Evolutionary conservation across 2,797 vertebrate species (phyloP), one percentile per base, ranked within the genome.

Genomic region (Schizothorax lantsangensis): DNA sequence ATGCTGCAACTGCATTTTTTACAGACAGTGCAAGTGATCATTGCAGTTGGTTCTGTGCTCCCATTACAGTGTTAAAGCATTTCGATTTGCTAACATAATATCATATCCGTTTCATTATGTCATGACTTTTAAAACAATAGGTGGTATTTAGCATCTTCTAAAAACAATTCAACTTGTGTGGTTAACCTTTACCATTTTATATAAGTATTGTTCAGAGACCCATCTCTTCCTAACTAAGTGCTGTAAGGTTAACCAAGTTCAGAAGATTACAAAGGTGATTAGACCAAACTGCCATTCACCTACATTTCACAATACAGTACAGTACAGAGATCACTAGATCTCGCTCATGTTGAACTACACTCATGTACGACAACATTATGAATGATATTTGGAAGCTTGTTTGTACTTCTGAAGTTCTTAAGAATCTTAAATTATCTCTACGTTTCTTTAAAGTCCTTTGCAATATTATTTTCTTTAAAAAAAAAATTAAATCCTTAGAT

Each of bases 271-370:
- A 88, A 52, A 75, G 5, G 79, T 83, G 93, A 92, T 84, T 36
- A 14, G n/a, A 40, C 83, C 68, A 47, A 1, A 78, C 3, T 82
- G 45, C 86, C 90, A 89, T 83, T 91, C 89, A 92, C 91, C 89
- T 81, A 81, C 78, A 88, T 88, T 89, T 83, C 86, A 5, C 75
- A 81, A 59, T 23, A 33, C 17, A 23, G 66, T 33, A 30, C 73
- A 78, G 78, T 59, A 30, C 73, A 84, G 83, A 68, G 83, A 68
- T 84, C 59, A 66, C 26, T 8, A 9, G 23, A 69, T 30, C 10
- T 49, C 19, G 0, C 12, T 80, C 66, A 6, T 5, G 19, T 10
- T 4, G 40, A 9, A 5, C 19, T 36, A 47, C 57, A 66, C 15
- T 33, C 4, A 11, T 6, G 7, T 12, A 23, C 38, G 30, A 33